A percentile compares a stretch with the other conserved stretches of the same genome.
These are phyloP conservation scores for Araneus ventricosus DNA, from an alignment of 1,140 invertebrate species.

Conservation along the genomic window DNA sequence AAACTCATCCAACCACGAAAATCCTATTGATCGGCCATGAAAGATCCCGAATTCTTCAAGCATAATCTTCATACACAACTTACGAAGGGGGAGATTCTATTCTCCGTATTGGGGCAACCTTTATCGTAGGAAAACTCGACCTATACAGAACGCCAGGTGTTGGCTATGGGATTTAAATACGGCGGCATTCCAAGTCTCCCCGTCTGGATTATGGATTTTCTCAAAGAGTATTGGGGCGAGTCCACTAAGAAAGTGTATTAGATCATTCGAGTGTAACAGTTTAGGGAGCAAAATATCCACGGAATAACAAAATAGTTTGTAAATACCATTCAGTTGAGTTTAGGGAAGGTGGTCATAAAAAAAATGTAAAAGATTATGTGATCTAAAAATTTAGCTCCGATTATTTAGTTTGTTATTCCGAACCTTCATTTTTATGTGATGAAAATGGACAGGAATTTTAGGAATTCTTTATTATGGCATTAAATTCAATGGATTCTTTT, in stretches of 20 bases:
- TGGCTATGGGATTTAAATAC: conserved; percentile 30
- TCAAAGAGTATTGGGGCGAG: not conserved
- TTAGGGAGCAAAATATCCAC: not conserved
- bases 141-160: conserved; percentile 27
- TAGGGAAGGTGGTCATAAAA: not conserved
- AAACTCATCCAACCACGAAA: not conserved
- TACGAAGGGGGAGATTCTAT: not conserved
- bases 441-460: not conserved
- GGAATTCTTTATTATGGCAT: not conserved
- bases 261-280: not conserved
- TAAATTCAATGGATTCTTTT: too few relatives aligned
- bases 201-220: conserved; percentile 12
- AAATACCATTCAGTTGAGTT: not conserved
- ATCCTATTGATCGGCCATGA: not conserved
- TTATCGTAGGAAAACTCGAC: not conserved
- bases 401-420: not conserved
- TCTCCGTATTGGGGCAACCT: not conserved
- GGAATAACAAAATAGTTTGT: not conserved
- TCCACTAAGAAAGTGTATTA: conserved; percentile 15
- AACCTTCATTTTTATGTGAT: not conserved
- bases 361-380: not conserved
- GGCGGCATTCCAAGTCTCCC: not conserved
- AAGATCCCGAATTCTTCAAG: conserved; percentile 2
- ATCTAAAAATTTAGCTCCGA: not conserved
- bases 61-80: conserved; percentile 40